Conservation (phyloP, 2,888 invertebrate species). For the Stramonita haemastoma region DNA sequence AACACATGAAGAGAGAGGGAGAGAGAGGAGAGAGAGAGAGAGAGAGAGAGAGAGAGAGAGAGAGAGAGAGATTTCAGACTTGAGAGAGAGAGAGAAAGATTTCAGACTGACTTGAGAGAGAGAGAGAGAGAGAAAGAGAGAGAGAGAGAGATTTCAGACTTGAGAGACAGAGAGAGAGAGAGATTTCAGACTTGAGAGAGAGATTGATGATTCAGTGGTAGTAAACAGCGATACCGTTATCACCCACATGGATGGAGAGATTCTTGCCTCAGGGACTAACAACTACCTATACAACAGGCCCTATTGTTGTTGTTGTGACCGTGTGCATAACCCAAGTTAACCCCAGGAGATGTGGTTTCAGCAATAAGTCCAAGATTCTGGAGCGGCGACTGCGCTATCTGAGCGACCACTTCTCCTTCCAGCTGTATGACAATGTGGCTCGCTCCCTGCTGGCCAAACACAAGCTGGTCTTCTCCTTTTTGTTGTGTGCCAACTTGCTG, state of each 20-base stretch:
- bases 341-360: slow-evolving; percentile 60
- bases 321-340: not conserved
- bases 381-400: slow-evolving; percentile 86
- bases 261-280: not conserved
- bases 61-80: too few species aligned
- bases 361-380: slow-evolving; percentile 85
- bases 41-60: too few species aligned
- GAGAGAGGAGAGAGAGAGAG: too few species aligned
- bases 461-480: slow-evolving; percentile 93
- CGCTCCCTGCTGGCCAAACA: slow-evolving; percentile 96
- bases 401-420: slow-evolving; percentile 90
- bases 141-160: too few species aligned
- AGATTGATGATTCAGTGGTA: too few species aligned
- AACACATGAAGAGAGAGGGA: too few species aligned
- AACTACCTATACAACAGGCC: not conserved
- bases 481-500: slow-evolving; percentile 83
- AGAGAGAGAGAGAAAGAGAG: too few species aligned
- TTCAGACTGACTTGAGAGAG: too few species aligned
- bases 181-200: too few species aligned
- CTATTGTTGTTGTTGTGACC: not conserved
- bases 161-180: too few species aligned
- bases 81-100: too few species aligned
- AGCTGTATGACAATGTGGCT: slow-evolving; percentile 92
- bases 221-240: too few species aligned
- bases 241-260: not conserved